Evolutionary conservation across 2,797 vertebrate species (phyloP).

Genomic region (Gymnoscopelus microlampas): DNA sequence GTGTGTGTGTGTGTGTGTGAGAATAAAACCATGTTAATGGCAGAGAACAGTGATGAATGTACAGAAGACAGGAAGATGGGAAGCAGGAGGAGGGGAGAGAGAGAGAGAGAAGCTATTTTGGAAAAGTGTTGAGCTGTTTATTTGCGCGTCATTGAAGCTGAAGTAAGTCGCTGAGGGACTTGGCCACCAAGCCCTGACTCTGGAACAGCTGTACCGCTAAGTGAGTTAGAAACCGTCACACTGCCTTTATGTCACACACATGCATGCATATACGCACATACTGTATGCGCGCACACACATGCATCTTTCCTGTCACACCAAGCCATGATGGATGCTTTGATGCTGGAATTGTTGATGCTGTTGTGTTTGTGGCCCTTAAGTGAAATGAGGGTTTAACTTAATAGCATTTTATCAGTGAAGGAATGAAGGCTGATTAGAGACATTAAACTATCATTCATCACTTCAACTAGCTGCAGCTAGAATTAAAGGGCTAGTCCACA

Average conservation of each 20-base stretch:
- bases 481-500: conserved; percentile 96
- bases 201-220: conserved; percentile 99
- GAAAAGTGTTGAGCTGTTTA: conserved; percentile 93
- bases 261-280: conserved; percentile 48
- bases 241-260: conserved; percentile 99
- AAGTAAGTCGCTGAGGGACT: conserved; percentile 99
- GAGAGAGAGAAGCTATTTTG: conserved; percentile 82
- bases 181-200: conserved; percentile 93
- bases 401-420: conserved; percentile 94
- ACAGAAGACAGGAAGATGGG: neutral
- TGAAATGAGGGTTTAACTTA: conserved; percentile 98
- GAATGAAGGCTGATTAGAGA: conserved; percentile 97
- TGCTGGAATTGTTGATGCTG: conserved; percentile 87
- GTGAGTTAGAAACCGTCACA: conserved; percentile 99
- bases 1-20: too few relatives aligned
- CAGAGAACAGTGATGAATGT: conserved; percentile 15
- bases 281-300: conserved; percentile 27
- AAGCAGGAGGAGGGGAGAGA: conserved; percentile 38
- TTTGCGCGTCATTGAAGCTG: conserved; percentile 98
- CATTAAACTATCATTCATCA: conserved; percentile 99
- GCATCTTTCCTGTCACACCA: conserved; percentile 68
- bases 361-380: conserved; percentile 94
- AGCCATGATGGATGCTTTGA: conserved; percentile 94
- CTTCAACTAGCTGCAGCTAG: conserved; percentile 94
- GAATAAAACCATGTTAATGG: too few relatives aligned